A percentile compares a stretch with the other conserved stretches of the same genome.
Conservation (phyloP, 1,140 invertebrate species). For the Cyrtorhinus lividipennis region DNA sequence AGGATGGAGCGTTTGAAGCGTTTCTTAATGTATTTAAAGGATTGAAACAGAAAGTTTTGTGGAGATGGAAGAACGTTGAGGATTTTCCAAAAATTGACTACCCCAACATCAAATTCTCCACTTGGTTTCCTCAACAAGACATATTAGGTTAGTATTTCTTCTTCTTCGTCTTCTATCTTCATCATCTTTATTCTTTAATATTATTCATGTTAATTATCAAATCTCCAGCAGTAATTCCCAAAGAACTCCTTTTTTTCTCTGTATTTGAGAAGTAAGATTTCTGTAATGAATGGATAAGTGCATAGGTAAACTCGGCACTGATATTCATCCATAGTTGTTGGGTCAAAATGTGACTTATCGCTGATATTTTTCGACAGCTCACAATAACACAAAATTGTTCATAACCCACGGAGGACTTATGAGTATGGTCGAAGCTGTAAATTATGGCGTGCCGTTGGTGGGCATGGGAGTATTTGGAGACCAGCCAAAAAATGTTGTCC, state of each 20-base stretch:
- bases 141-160: background rate
- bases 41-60: background rate
- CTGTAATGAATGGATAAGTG: too few relatives aligned
- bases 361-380: too few relatives aligned
- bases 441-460: conserved; percentile 35
- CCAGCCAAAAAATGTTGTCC: conserved; percentile 29
- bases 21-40: background rate
- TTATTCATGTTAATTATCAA: too few relatives aligned
- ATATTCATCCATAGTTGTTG: too few relatives aligned
- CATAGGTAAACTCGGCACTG: too few relatives aligned
- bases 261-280: too few relatives aligned
- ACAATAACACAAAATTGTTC: conserved; percentile 32
- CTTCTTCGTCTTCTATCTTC: too few relatives aligned
- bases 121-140: conserved; percentile 4
- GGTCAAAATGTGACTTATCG: too few relatives aligned
- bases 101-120: background rate
- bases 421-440: conserved; percentile 34
- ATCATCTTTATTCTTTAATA: too few relatives aligned
- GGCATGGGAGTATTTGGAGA: conserved; percentile 34
- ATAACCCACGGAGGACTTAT: conserved; percentile 36
- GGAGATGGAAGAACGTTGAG: background rate
- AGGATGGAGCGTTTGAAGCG: conserved; percentile 31
- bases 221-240: too few relatives aligned
- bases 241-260: too few relatives aligned
- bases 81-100: background rate